phyloP scores from a whole-genome alignment of 2,888 invertebrate genomes.

The Hemicrepidius hirtus region DNA sequence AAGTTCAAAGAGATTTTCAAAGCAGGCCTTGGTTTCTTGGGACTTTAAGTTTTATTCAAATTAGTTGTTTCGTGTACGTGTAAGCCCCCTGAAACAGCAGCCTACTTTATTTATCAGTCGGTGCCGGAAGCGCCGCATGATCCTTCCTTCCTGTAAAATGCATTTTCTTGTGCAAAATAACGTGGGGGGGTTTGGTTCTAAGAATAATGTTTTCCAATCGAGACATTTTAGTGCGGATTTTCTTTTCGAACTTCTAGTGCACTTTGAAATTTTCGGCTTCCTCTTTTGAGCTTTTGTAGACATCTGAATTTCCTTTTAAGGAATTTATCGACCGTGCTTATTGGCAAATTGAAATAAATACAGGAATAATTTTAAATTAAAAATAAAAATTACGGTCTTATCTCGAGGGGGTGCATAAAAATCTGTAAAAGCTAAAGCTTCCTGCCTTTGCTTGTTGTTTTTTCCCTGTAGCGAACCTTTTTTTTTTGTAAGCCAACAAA shows the following conservation, averaged over 20 bases:
- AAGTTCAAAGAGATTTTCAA: neutral
- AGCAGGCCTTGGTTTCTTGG: neutral
- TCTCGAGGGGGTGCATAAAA: too few species aligned
- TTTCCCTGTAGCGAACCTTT: too few species aligned
- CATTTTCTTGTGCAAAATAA: too few species aligned
- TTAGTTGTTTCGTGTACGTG: conserved; percentile 5
- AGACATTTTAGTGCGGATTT: conserved; percentile 7
- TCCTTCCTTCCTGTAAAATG: neutral
- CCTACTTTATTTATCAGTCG: neutral
- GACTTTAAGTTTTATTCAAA: conserved; percentile 1
- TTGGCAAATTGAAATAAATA: too few species aligned
- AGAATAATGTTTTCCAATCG: conserved; percentile 22
- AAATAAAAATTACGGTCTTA: too few species aligned
- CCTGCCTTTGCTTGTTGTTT: too few species aligned
- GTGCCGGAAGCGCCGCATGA: neutral
- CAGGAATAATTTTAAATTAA: too few species aligned
- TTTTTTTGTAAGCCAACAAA: too few species aligned
- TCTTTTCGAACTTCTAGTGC: neutral
- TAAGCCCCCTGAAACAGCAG: neutral
- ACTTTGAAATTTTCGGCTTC: neutral
- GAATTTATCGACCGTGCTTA: too few species aligned
- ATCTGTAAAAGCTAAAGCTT: too few species aligned
- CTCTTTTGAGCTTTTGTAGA: neutral
- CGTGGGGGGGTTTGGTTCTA: neutral
- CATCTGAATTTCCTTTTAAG: too few species aligned